phyloP scores from a whole-genome alignment of 2,797 vertebrate genomes.

The Pangasius krempfi region DNA sequence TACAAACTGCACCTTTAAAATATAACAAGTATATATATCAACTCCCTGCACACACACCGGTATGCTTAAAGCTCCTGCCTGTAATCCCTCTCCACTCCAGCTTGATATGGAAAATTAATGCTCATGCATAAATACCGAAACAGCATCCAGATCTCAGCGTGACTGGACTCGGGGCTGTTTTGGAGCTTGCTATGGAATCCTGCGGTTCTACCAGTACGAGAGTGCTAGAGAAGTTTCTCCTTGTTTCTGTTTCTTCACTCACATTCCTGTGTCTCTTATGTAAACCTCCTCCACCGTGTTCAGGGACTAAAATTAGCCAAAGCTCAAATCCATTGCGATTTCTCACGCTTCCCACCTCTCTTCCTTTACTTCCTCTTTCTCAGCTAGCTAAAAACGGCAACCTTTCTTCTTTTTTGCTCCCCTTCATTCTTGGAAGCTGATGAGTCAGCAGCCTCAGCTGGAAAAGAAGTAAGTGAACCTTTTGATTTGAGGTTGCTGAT shows the following conservation, averaged over 20 bases:
- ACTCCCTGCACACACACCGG: neutral
- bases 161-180: neutral
- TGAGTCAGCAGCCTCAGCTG: conserved; percentile 69
- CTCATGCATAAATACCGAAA: conserved; percentile 3
- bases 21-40: neutral
- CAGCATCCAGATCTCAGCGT: neutral
- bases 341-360: conserved; percentile 35
- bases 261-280: conserved; percentile 40
- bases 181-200: neutral
- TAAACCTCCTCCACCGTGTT: conserved; percentile 51
- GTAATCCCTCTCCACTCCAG: neutral
- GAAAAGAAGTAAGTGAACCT: conserved; percentile 38
- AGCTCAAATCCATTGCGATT: conserved; percentile 46
- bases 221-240: neutral
- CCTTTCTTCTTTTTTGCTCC: conserved; percentile 31
- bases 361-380: conserved; percentile 45
- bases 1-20: neutral
- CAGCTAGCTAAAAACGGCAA: conserved; percentile 68
- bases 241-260: conserved; percentile 17
- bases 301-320: conserved; percentile 54
- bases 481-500: neutral
- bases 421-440: conserved; percentile 51
- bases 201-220: neutral
- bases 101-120: conserved; percentile 16
- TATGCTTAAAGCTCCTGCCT: neutral